Evolutionary conservation across 2,113 vertebrate species (phyloP), one percentile per base, ranked within the genome.

Genomic region (Platichthys flesus): DNA sequence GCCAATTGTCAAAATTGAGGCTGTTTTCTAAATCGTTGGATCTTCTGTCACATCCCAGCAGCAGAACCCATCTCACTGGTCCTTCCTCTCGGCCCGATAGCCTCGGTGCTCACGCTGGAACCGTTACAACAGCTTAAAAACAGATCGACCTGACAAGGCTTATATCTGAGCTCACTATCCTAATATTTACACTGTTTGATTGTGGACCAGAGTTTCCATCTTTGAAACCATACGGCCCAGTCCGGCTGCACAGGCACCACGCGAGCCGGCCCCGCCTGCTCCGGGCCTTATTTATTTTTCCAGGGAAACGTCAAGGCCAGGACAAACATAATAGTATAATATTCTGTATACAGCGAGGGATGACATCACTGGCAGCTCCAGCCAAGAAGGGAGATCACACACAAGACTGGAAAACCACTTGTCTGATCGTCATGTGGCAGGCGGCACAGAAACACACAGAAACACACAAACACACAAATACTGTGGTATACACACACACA

Each of bases 291-390:
- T 89, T 86, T 89, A 82, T 82, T 88, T 86, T 91, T 85, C 83
- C 86, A 82, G 59, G 71, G 64, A 84, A 80, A 86, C 10, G 85
- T 82, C 79, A 64, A 83, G 84, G 91, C 86, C 81, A 85, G 83
- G 82, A 84, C 85, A 82, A 89, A 83, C 85, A 89, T 82, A 65
- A 83, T 63, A 63, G 75, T 74, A 65, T 83, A 69, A 82, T 83
- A 81, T 86, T 84, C 81, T 81, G 82, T 91, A 88, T 88, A 89
- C 81, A 78, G 77, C 66, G 70, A 85, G 63, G 63, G 66, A 83
- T 91, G 91, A 91, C 92, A 90, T 93, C 91, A 92, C 73, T 56
- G 66, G 70, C 69, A 80, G 67, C 57, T 37, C 61, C 79, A 59
- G 84, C 88, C 89, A 89, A 85, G 57, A 74, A 74, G 49, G 74